These are phyloP conservation scores for Lerema accius DNA, from an alignment of 1,140 invertebrate species.

Conservation along the genomic window DNA sequence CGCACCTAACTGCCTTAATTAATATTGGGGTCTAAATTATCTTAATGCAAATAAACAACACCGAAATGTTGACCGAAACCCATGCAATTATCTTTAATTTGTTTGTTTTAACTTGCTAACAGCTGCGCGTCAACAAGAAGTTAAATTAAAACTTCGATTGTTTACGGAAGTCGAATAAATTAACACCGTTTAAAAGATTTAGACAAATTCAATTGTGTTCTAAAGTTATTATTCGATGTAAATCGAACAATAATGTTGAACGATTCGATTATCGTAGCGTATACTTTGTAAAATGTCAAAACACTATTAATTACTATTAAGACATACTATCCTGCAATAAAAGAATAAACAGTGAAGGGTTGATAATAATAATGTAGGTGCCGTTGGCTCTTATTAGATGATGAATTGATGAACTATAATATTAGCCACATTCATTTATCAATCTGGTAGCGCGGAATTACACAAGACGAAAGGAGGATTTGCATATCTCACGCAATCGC, in stretches of 20 bases:
- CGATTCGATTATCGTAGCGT: too few relatives aligned
- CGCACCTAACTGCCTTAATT: neutral
- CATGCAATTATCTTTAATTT: slow-evolving; percentile 27
- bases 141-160: slow-evolving; percentile 28
- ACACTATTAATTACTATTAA: too few relatives aligned
- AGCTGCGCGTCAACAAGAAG: slow-evolving; percentile 10
- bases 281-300: too few relatives aligned
- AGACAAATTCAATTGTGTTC: too few relatives aligned
- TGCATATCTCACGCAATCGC: slow-evolving; percentile 62
- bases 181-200: slow-evolving; percentile 9
- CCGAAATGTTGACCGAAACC: slow-evolving; percentile 10
- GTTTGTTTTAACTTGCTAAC: slow-evolving; percentile 24
- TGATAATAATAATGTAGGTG: too few relatives aligned
- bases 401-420: neutral
- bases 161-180: slow-evolving; percentile 17
- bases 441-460: slow-evolving; percentile 47
- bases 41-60: slow-evolving; percentile 21
- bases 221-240: too few relatives aligned
- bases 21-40: slow-evolving; percentile 8
- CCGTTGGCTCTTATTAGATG: too few relatives aligned
- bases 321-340: too few relatives aligned
- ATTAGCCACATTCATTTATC: slow-evolving; percentile 29
- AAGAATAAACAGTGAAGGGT: too few relatives aligned
- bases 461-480: slow-evolving; percentile 50
- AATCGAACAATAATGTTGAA: too few relatives aligned